Base-by-base conservation (phyloP, 2,113 vertebrate genomes). In the Hirundichthys speculiger region DNA sequence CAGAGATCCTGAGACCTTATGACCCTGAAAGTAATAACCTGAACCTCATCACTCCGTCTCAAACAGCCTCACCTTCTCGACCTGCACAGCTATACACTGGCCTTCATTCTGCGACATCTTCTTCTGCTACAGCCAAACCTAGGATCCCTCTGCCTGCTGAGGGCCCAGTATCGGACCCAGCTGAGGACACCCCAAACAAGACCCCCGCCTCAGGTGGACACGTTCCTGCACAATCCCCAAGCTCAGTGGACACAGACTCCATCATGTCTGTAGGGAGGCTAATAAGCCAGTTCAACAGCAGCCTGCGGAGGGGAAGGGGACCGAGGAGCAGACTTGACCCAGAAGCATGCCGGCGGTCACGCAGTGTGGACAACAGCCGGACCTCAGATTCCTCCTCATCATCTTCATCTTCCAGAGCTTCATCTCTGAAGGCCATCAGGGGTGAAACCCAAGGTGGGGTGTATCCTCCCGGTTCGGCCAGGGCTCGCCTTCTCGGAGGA, bases 221-320 rank as follows among this genome's bases (percentile, higher is more conserved):
- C 6, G 57, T 60, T 45, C 59, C 80, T 15, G 48, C 55, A 8
- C 68, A 22, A 30, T 64, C 75, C 41, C 83, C 84, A 41, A 85
- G 64, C 62, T 20, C 78, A 6, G 93, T 96, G 21, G 95, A 97
- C 18, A 92, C 94, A 0, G 95, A 94, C 4, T 92, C 95, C 0
- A 92, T 96, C 54, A 53, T 94, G 14, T 93, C 92, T 2, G 95
- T 98, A 3, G 95, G 96, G 43, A 92, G 93, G 61, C 79, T 98
- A 3, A 98, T 98, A 57, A 94, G 94, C 54, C 96, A 94, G 55
- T 98, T 97, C 73, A 94, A 97, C 83, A 91, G 76, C 50, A 84
- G 88, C 62, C 95, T 92, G 64, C 92, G 92, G 69, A 91, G 93
- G 48, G 94, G 96, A 12, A 85, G 96, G 39, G 83, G 94, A n/a